Base-by-base conservation (phyloP, 2,888 invertebrate genomes). In the Axea sp. region DNA sequence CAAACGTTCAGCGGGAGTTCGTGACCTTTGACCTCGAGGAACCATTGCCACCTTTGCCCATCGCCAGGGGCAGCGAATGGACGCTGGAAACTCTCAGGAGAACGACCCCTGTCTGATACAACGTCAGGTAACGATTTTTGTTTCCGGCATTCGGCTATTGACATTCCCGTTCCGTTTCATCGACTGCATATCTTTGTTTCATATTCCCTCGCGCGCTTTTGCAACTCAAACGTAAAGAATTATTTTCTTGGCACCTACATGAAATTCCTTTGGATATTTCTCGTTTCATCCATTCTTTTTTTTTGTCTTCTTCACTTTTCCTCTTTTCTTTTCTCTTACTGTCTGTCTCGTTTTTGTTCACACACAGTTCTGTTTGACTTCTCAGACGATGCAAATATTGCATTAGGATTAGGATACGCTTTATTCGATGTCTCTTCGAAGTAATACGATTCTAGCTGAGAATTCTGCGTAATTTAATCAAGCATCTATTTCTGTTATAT, bases 21-120 rank as follows among this genome's bases (percentile, higher is more conserved):
- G 92, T 93, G 37, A 92, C 93, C 6, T 93, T 93, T 83, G 92
- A 93, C 80, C 89, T 92, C 57, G 92, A 92, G 26, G 90, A 90
- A 37, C 88, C 90, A 14, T 78, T 90, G 77, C 89, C 89, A 39
- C 83, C 88, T 14, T 79, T 83, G 12, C 85, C 86, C 1, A 84
- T 84, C 1, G 88, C 43, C 73, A 89, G 55, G 86, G 89, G 77
- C 87, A 89, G 84, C 88, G 91, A 82, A 88, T 87, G 84, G 86
- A 81, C 82, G 51, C 82, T 84, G 60, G 88, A 88, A 73, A 82
- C 88, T 5, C 80, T 88, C 24, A 83, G 88, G 74, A 84, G 87
- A 73, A 89, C 89, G 8, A 89, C 88, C 69, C 88, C 72, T 12
- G 72, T 73, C 59, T 73, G 88, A 88, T 86, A 87, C 75, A 84